A percentile compares a stretch with the other conserved stretches of the same genome.
phyloP scores from a whole-genome alignment of 2,113 vertebrate species.

The Boleophthalmus pectinirostris region DNA sequence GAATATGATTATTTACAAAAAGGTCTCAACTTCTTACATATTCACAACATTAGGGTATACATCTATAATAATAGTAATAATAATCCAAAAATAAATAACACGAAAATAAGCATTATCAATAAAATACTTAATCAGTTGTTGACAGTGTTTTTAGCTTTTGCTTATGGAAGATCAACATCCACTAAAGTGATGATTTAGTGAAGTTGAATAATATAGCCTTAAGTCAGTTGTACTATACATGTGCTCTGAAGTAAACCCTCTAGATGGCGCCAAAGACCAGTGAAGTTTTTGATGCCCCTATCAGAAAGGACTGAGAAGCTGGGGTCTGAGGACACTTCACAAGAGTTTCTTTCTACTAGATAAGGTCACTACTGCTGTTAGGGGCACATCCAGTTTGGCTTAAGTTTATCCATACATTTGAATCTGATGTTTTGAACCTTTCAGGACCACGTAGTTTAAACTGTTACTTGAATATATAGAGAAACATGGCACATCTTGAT shows the following conservation, averaged over 20 bases:
- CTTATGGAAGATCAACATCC: too few species aligned
- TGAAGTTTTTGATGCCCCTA: background rate
- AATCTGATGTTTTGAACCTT: too few species aligned
- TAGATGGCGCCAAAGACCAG: constrained; percentile 48
- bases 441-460: background rate
- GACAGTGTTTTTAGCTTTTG: too few species aligned
- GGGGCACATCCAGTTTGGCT: too few species aligned
- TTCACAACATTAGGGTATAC: background rate
- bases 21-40: background rate
- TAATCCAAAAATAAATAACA: too few species aligned
- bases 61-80: too few species aligned
- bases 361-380: too few species aligned
- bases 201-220: too few species aligned
- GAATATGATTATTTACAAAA: background rate
- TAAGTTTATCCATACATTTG: background rate
- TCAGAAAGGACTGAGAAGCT: background rate
- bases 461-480: background rate
- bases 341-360: too few species aligned
- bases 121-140: background rate
- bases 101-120: too few species aligned
- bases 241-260: constrained; percentile 25
- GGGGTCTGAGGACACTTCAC: background rate
- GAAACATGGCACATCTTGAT: too few species aligned
- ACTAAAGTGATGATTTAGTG: too few species aligned
- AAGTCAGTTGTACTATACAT: background rate